Evolutionary conservation across 2,113 vertebrate genomes (phyloP).

Genomic region (Nothoprocta perdicaria): DNA sequence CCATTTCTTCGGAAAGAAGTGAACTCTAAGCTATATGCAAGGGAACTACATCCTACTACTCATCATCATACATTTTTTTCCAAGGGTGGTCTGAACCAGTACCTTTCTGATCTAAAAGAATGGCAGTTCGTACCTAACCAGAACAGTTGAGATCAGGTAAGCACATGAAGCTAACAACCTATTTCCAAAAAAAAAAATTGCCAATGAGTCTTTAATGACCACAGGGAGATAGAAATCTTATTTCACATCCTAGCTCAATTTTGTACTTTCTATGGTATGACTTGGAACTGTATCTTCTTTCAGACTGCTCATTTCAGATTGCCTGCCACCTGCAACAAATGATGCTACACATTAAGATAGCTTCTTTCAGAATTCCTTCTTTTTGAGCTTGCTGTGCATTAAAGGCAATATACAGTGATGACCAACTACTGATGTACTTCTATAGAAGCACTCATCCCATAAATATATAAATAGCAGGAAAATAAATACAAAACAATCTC

Average conservation of each 20-base stretch:
- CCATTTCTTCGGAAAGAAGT: neutral
- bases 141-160: neutral
- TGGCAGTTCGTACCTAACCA: neutral
- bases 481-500: neutral
- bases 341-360: neutral
- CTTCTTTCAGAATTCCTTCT: neutral
- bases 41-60: neutral
- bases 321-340: neutral
- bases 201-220: neutral
- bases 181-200: neutral
- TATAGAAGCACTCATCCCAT: neutral
- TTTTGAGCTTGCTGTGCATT: neutral
- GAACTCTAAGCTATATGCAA: neutral
- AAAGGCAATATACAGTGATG: neutral
- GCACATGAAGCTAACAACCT: neutral
- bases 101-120: constrained; percentile 1
- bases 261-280: neutral
- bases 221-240: neutral
- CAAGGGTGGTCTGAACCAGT: neutral
- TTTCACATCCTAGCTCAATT: neutral
- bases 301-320: neutral
- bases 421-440: neutral
- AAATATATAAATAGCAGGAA: neutral
- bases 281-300: neutral
- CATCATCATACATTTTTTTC: fast-evolving